A percentile compares a stretch with the other conserved stretches of the same genome.
These are phyloP conservation scores for Tetramorium parvispinum DNA, from an alignment of 1,140 invertebrate genomes.

Conservation along the genomic window DNA sequence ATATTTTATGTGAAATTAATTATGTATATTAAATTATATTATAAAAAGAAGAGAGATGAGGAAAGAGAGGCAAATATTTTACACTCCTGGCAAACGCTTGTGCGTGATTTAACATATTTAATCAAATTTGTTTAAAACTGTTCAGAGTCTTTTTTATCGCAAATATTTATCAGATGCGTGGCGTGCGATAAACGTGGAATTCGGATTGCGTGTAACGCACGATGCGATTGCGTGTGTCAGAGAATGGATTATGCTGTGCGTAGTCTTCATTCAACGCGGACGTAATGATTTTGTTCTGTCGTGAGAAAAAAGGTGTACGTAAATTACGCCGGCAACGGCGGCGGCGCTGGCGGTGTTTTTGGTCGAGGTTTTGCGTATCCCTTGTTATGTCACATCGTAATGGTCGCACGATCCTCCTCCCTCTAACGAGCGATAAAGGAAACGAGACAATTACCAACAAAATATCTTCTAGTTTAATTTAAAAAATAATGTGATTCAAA, in stretches of 20 bases:
- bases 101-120: not conserved
- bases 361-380: not conserved
- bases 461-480: not conserved
- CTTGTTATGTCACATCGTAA: slow-evolving; percentile 11
- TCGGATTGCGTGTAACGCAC: slow-evolving; percentile 28
- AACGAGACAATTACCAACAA: not conserved
- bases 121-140: not conserved
- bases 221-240: slow-evolving; percentile 13
- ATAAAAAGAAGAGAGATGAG: no score
- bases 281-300: slow-evolving; percentile 15
- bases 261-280: slow-evolving; percentile 1
- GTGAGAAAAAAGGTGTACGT: slow-evolving; percentile 45
- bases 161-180: not conserved
- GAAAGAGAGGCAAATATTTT: slow-evolving; percentile 27
- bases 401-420: not conserved
- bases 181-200: not conserved
- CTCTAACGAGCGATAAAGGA: slow-evolving; percentile 1
- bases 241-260: not conserved
- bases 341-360: not conserved
- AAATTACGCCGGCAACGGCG: slow-evolving; percentile 3
- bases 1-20: not conserved
- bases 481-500: not conserved
- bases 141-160: not conserved
- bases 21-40: slow-evolving; percentile 37
- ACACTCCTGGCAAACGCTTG: not conserved